Evolutionary conservation across 35 echinoderm and acorn worm genomes (phyloP), one percentile per base, ranked within the genome.

Genomic region (Apostichopus californicus): DNA sequence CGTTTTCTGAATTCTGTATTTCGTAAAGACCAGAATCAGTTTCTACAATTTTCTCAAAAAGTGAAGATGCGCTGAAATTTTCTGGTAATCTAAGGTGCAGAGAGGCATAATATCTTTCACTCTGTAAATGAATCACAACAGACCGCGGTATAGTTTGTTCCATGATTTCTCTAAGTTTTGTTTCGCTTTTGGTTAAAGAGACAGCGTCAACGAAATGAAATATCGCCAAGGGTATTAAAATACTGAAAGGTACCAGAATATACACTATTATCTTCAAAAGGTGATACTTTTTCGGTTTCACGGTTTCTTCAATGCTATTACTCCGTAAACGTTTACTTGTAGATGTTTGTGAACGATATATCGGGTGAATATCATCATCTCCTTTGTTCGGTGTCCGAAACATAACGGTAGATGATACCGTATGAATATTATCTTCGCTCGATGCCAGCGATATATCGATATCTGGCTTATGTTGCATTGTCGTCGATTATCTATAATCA

Each of bases 131-230:
- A 55, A 20, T 66, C 58, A 88, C 86, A 13, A 63, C 8, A 10
- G 58, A 60, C 5, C 86, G 86, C 6, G 86, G 14, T 64, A 68
- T 46, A 18, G 25, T n/a, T 8, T 63, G 53, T 65, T 65, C 57
- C 21, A 88, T 63, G 7, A 88, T 88, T n/a, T 23, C 59, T 57
- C 86, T 57, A 5, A 88, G 6, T 8, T n/a, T 10, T 6, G 58
- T 23, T 17, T 88, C 86, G 18, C 55, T 72, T 65, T 60, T 88
- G 11, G 86, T 88, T 4, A 24, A 24, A 14, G 86, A 88, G 13
- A 88, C 59, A 5, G 86, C n/a, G 18, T 88, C 58, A 71, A 72
- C 26, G 23, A 88, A 57, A 68, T 61, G 59, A 53, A 88, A 66
- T 88, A 57, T 60, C 5, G 60, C 22, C 3, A 88, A 23, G 0